phyloP scores from a whole-genome alignment of 2,113 vertebrate species.

The Onychostruthus taczanowskii region DNA sequence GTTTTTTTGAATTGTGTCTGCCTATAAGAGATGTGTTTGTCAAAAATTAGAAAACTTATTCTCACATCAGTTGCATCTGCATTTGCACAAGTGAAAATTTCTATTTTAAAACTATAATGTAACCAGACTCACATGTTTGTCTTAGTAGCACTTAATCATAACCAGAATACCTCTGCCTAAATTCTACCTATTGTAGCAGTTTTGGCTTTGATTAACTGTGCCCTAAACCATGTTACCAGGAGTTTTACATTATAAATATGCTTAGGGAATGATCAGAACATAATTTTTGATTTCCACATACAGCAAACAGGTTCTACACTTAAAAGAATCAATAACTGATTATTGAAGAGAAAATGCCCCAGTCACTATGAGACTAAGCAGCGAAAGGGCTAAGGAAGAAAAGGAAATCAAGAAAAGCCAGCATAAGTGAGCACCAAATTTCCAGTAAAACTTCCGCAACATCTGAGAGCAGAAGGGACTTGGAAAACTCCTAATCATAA shows the following conservation, averaged over 20 bases:
- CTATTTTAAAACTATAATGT: not conserved
- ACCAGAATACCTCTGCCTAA: not conserved
- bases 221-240: not conserved
- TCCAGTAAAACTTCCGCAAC: not conserved
- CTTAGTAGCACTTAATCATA: not conserved
- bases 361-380: not conserved
- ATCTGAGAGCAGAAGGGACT: not conserved
- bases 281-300: not conserved
- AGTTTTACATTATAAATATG: not conserved
- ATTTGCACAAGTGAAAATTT: not conserved
- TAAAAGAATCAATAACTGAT: not conserved
- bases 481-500: not conserved
- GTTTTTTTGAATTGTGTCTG: not conserved
- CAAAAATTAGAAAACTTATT: not conserved
- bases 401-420: not conserved
- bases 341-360: not conserved
- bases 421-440: not conserved
- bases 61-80: not conserved
- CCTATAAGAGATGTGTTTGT: not conserved
- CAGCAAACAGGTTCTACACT: not conserved
- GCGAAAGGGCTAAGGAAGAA: not conserved
- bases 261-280: not conserved
- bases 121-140: not conserved
- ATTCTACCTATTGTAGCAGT: not conserved
- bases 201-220: not conserved